A percentile compares a stretch with the other conserved stretches of the same genome.
phyloP scores from a whole-genome alignment of 2,113 vertebrate genomes.

The Aspiorhynchus laticeps region DNA sequence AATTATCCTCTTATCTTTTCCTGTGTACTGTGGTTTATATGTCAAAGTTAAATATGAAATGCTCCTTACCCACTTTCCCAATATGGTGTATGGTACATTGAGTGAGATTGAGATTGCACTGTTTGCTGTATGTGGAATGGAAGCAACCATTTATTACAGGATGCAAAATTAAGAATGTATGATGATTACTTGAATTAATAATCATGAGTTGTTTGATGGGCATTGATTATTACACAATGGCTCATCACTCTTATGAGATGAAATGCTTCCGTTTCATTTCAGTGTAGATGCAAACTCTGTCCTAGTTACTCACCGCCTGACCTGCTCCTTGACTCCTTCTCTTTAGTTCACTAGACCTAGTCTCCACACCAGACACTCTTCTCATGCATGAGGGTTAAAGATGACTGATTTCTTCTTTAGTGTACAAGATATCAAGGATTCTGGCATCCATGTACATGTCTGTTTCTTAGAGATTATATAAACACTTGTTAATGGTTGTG shows the following conservation, averaged over 20 bases:
- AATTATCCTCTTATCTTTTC: conserved; percentile 13
- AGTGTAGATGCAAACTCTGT: conserved; percentile 17
- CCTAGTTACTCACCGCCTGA: conserved; percentile 30
- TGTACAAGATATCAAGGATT: neutral
- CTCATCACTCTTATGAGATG: neutral
- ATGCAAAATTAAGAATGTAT: conserved; percentile 1
- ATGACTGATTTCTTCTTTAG: neutral
- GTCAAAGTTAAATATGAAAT: conserved; percentile 35
- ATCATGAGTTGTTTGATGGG: neutral
- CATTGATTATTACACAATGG: neutral
- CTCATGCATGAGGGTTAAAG: conserved; percentile 54
- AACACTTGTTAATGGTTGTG: neutral
- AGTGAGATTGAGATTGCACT: conserved; percentile 33
- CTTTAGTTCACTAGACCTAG: conserved; percentile 42
- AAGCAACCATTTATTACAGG: neutral
- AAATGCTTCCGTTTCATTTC: conserved; percentile 27
- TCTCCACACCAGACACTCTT: conserved; percentile 30
- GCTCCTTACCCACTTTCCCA: conserved; percentile 25
- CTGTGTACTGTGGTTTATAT: conserved; percentile 34
- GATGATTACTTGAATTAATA: neutral
- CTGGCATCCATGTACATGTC: conserved; percentile 22
- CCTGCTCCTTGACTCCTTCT: conserved; percentile 18
- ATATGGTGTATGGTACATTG: conserved; percentile 27
- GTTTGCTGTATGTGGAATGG: conserved; percentile 52
- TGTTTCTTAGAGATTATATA: neutral